Conservation (phyloP, 1,140 invertebrate genomes). For the Anastatus disparis region DNA sequence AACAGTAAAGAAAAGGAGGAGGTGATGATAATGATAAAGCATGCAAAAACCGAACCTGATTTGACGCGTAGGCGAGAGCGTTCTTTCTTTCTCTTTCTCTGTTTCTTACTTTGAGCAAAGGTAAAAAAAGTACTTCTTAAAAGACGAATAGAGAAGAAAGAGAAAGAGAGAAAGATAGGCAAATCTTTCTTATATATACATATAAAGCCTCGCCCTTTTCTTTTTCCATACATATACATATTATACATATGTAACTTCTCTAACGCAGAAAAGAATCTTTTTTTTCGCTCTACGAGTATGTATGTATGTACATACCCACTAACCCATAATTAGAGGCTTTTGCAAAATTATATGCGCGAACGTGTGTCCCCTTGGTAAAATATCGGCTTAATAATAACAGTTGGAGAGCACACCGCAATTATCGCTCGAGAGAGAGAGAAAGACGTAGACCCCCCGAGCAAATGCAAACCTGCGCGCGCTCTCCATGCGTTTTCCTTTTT, state of each 20-base stretch:
- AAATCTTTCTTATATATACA: conserved; percentile 18
- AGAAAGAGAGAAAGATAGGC: conserved; percentile 5
- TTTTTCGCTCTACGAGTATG: conserved; percentile 31
- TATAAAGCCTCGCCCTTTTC: conserved; percentile 55
- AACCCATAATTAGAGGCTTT: conserved; percentile 64
- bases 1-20: too few relatives aligned
- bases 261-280: background rate
- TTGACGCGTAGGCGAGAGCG: conserved; percentile 32
- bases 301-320: conserved; percentile 47
- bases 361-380: conserved; percentile 63
- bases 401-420: conserved; percentile 62
- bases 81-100: too few relatives aligned
- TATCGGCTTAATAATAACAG: conserved; percentile 65
- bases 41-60: conserved; percentile 23
- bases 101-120: conserved; percentile 30
- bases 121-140: conserved; percentile 50
- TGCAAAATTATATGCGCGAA: conserved; percentile 64
- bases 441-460: conserved; percentile 29
- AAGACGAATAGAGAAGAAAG: background rate
- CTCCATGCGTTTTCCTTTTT: conserved; percentile 23
- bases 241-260: too few relatives aligned
- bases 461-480: conserved; percentile 32
- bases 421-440: conserved; percentile 41
- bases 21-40: conserved; percentile 41
- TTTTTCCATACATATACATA: conserved; percentile 42